Conservation (phyloP, 2,113 vertebrate genomes). For the Pangasianodon hypophthalmus region DNA sequence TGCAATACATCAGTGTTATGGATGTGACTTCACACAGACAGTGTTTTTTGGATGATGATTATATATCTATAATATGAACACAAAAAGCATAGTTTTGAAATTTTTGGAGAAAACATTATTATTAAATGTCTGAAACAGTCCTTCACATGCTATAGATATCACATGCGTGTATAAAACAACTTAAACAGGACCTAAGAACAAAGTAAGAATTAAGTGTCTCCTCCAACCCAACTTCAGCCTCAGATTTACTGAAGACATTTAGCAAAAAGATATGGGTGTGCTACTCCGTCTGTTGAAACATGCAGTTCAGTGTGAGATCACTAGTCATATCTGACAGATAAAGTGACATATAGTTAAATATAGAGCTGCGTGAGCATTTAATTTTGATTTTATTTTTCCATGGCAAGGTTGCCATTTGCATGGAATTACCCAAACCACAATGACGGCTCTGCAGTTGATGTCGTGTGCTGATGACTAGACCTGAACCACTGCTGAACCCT, state of each 20-base stretch:
- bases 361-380: background rate
- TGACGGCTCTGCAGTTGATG: background rate
- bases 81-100: background rate
- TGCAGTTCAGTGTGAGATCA: background rate
- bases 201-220: background rate
- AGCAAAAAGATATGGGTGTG: background rate
- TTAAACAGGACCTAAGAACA: background rate
- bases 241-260: background rate
- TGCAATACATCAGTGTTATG: background rate
- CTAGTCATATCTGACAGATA: background rate
- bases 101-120: background rate
- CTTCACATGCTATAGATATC: background rate
- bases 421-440: background rate
- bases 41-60: too few relatives aligned
- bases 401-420: background rate
- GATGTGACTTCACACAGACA: background rate
- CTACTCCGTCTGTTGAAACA: background rate
- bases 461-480: background rate
- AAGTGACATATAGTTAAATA: background rate
- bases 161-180: background rate
- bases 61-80: background rate
- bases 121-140: background rate
- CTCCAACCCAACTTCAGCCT: background rate
- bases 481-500: background rate
- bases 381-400: background rate